Evolutionary conservation across 2,888 invertebrate genomes (phyloP).

Genomic region (Nipponacmea schrenckii): DNA sequence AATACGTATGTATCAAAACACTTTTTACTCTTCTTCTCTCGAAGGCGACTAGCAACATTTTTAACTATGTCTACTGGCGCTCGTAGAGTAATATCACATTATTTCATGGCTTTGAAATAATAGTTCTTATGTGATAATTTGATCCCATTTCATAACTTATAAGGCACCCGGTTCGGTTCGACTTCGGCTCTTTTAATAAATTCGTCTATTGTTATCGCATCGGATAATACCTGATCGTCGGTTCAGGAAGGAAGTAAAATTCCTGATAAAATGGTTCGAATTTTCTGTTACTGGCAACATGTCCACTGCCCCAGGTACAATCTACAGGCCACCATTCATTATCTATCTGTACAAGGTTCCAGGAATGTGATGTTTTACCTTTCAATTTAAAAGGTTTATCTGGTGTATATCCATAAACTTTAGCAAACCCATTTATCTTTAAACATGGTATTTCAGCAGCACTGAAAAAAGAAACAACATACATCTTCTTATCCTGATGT

Average conservation of each 20-base stretch:
- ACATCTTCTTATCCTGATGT: too few species aligned
- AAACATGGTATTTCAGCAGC: slow-evolving; percentile 33
- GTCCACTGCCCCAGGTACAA: slow-evolving; percentile 38
- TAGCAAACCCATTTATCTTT: slow-evolving; percentile 36
- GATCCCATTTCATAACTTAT: background rate
- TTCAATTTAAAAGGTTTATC: slow-evolving; percentile 30
- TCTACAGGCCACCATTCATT: slow-evolving; percentile 43
- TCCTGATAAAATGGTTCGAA: slow-evolving; percentile 38
- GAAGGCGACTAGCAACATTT: background rate
- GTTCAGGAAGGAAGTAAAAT: slow-evolving; percentile 53
- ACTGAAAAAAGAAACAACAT: slow-evolving; percentile 26
- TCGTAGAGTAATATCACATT: slow-evolving; percentile 3
- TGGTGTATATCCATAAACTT: slow-evolving; percentile 36
- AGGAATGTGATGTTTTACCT: slow-evolving; percentile 34
- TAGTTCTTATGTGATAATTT: slow-evolving; percentile 6
- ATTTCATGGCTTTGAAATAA: slow-evolving; percentile 1
- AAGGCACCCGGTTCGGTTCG: background rate
- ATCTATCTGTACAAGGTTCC: slow-evolving; percentile 43
- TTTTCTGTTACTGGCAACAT: slow-evolving; percentile 19
- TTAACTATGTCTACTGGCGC: background rate
- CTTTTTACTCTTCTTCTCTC: slow-evolving; percentile 3
- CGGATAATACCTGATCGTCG: slow-evolving; percentile 48
- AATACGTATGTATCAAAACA: background rate
- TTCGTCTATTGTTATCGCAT: slow-evolving; percentile 34
- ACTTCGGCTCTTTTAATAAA: slow-evolving; percentile 4